Conservation (phyloP, 2,888 invertebrate genomes). For the Beris chalybata region DNA sequence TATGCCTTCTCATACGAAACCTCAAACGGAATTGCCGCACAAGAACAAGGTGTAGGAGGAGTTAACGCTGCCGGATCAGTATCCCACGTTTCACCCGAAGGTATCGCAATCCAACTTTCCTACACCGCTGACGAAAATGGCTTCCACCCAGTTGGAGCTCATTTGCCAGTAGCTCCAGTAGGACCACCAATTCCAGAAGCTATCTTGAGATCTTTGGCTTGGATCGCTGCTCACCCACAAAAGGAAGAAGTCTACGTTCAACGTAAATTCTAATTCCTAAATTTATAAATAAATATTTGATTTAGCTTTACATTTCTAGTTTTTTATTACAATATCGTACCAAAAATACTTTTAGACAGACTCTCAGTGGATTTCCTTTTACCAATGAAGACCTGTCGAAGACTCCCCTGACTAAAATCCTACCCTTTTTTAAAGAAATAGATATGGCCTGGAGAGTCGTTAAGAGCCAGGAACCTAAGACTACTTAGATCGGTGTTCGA, state of each 20-base stretch:
- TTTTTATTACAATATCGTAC: too few species aligned
- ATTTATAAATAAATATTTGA: too few species aligned
- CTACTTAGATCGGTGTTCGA: too few species aligned
- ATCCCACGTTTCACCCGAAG: conserved; percentile 61
- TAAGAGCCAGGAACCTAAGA: too few species aligned
- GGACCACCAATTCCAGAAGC: conserved; percentile 46
- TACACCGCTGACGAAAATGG: conserved; percentile 65
- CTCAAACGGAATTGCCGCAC: conserved; percentile 63
- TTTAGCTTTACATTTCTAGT: too few species aligned
- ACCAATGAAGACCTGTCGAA: too few species aligned
- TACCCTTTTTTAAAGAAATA: too few species aligned
- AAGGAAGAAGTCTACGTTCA: conserved; percentile 3
- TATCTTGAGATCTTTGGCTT: conserved; percentile 35
- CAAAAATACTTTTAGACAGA: too few species aligned
- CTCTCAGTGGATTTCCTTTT: too few species aligned
- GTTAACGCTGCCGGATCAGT: conserved; percentile 60
- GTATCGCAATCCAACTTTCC: conserved; percentile 52
- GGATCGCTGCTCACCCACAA: conserved; percentile 31
- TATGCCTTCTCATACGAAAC: conserved; percentile 60
- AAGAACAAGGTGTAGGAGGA: conserved; percentile 61
- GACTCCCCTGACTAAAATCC: too few species aligned
- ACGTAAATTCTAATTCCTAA: conserved; percentile 14
- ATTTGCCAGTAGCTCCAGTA: conserved; percentile 56
- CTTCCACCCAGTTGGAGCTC: conserved; percentile 57
- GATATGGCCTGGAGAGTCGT: too few species aligned